Percentiles rank a stretch among this genome's conserved stretches.
Evolutionary conservation across 2,113 vertebrate genomes (phyloP).

Genomic region (Chinchilla lanigera): DNA sequence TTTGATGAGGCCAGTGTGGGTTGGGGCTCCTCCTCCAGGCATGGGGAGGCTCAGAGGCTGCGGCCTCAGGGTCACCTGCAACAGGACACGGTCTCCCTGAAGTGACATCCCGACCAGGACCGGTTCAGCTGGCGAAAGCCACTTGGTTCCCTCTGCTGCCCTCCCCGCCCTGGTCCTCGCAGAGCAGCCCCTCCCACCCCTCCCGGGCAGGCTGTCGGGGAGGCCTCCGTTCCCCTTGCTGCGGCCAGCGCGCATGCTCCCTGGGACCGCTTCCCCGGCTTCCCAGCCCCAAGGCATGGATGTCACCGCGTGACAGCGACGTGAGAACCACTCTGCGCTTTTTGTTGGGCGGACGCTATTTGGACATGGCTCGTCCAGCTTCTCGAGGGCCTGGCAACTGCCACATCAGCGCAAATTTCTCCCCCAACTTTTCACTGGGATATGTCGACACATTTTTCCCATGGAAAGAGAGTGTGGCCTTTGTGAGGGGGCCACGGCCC

Average conservation of each 20-base stretch:
- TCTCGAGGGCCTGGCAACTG: slow-evolving; percentile 83
- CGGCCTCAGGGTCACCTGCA: neutral
- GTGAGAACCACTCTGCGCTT: slow-evolving; percentile 80
- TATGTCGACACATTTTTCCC: slow-evolving; percentile 91
- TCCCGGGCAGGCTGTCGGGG: neutral
- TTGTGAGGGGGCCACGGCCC: slow-evolving; percentile 88
- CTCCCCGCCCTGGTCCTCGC: neutral
- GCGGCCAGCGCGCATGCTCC: neutral
- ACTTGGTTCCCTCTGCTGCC: neutral
- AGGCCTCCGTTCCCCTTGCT: fast-evolving
- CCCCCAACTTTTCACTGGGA: slow-evolving; percentile 86
- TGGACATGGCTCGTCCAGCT: slow-evolving; percentile 75
- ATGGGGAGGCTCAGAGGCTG: fast-evolving
- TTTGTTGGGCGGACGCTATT: slow-evolving; percentile 71
- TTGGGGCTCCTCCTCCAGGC: neutral
- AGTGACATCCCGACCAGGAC: neutral
- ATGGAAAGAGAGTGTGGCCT: slow-evolving; percentile 91
- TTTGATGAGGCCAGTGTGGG: fast-evolving
- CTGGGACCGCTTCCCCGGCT: neutral
- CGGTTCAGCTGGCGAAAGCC: fast-evolving
- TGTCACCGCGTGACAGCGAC: neutral
- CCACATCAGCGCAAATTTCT: slow-evolving; percentile 88
- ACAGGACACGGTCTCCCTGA: fast-evolving
- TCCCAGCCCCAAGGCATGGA: neutral
- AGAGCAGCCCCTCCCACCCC: fast-evolving